Conservation (phyloP, 2,888 invertebrate genomes). For the Pollenia amentaria region DNA sequence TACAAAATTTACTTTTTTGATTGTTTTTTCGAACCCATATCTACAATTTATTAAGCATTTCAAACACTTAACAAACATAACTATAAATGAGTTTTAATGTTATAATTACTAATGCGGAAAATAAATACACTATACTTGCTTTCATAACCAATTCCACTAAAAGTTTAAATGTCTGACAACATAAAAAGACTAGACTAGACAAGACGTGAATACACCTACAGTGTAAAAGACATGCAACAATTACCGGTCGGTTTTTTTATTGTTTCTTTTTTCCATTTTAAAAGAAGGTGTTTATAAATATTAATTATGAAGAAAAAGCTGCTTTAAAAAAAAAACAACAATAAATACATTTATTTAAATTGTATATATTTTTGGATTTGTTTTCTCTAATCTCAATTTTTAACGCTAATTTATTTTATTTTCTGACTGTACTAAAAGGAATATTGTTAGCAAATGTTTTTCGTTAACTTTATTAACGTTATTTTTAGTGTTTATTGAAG, state of each 20-base stretch:
- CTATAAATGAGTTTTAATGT: slow-evolving; percentile 45
- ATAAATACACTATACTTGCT: slow-evolving; percentile 32
- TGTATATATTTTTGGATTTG: background rate
- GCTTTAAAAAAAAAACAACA: background rate
- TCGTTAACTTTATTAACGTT: background rate
- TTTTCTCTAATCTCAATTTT: background rate
- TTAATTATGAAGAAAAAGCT: slow-evolving; percentile 54
- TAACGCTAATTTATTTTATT: slow-evolving; percentile 11
- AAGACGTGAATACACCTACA: slow-evolving; percentile 50
- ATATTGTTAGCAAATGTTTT: slow-evolving; percentile 38
- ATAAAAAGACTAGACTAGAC: background rate
- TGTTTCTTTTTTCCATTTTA: background rate
- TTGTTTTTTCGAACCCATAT: too few species aligned
- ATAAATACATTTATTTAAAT: background rate
- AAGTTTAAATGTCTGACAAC: slow-evolving; percentile 10
- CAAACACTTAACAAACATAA: background rate
- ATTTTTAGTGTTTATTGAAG: background rate
- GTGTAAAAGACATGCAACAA: slow-evolving; percentile 48
- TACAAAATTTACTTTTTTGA: too few species aligned
- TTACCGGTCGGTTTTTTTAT: slow-evolving; percentile 18
- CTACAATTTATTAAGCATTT: too few species aligned
- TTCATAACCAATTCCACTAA: slow-evolving; percentile 7
- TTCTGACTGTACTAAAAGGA: slow-evolving; percentile 18
- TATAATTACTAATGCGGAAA: slow-evolving; percentile 65
- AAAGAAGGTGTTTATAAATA: slow-evolving; percentile 53